Evolutionary conservation across 1,140 invertebrate genomes (phyloP).

Genomic region (Ceratosolen solmsi): DNA sequence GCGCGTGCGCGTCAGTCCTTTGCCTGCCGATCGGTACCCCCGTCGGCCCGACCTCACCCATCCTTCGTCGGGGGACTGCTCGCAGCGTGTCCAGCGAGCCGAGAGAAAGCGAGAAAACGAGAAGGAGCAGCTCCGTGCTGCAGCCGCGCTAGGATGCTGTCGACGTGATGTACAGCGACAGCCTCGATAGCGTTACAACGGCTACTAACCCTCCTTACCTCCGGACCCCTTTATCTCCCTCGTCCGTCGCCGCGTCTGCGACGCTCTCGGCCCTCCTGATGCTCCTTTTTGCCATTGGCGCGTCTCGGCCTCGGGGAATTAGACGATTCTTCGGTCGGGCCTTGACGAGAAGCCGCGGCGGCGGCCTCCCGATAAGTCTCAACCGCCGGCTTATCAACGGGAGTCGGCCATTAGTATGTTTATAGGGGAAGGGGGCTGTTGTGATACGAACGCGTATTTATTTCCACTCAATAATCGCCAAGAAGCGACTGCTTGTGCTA

Average conservation of each 20-base stretch:
- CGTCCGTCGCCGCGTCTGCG: background rate
- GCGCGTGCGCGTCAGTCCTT: too few relatives aligned
- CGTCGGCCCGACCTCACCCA: background rate
- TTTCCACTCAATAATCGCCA: conserved; percentile 47
- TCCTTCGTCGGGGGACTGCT: background rate
- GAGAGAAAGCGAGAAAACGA: conserved; percentile 53
- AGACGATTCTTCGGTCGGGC: conserved; percentile 20
- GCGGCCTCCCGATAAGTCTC: conserved; percentile 3
- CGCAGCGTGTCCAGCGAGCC: conserved; percentile 48
- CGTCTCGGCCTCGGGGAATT: conserved; percentile 27
- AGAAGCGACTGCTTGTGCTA: conserved; percentile 39
- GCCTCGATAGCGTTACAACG: conserved; percentile 73
- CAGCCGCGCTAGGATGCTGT: conserved; percentile 70
- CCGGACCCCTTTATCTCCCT: background rate
- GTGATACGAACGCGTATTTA: conserved; percentile 28
- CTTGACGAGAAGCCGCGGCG: conserved; percentile 30
- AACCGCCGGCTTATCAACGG: conserved; percentile 21
- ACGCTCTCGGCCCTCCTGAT: background rate
- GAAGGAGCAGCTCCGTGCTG: conserved; percentile 35
- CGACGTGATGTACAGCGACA: conserved; percentile 74
- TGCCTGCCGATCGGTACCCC: too few relatives aligned
- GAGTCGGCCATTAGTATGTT: conserved; percentile 65
- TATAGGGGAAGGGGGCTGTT: conserved; percentile 50
- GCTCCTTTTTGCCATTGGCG: background rate
- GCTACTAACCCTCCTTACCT: conserved; percentile 71